phyloP scores from a whole-genome alignment of 2,888 invertebrate species.

The Erannis defoliaria region DNA sequence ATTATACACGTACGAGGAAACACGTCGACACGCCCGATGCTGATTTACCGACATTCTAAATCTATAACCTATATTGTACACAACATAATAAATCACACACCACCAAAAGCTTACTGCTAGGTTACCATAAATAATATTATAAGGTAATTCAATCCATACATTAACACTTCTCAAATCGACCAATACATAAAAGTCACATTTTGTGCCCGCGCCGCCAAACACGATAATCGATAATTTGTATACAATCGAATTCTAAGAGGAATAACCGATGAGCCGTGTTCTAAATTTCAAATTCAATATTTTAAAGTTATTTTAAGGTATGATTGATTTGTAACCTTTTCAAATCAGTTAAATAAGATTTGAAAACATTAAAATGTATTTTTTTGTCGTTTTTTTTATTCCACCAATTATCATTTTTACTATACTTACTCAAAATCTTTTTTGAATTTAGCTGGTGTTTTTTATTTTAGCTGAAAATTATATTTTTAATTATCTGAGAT shows the following conservation, averaged over 20 bases:
- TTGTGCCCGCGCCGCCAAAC: slow-evolving; percentile 31
- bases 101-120: slow-evolving; percentile 6
- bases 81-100: neutral
- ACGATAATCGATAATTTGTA: slow-evolving; percentile 43
- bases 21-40: slow-evolving; percentile 74
- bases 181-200: slow-evolving; percentile 44
- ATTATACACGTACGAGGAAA: slow-evolving; percentile 84
- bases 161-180: slow-evolving; percentile 40
- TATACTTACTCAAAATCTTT: too few species aligned
- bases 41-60: slow-evolving; percentile 77
- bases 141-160: slow-evolving; percentile 33
- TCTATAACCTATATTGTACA: slow-evolving; percentile 23
- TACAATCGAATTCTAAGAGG: slow-evolving; percentile 36
- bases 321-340: slow-evolving; percentile 5
- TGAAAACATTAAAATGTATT: neutral
- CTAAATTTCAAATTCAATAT: slow-evolving; percentile 30
- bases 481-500: too few species aligned
- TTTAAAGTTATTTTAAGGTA: slow-evolving; percentile 14
- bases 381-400: too few species aligned
- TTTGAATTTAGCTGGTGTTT: too few species aligned
- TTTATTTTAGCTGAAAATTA: too few species aligned
- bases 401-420: too few species aligned
- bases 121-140: slow-evolving; percentile 1
- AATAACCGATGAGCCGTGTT: slow-evolving; percentile 31
- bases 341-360: neutral